A percentile compares a stretch with the other conserved stretches of the same genome.
These are phyloP conservation scores for Ceraclea dissimilis DNA, from an alignment of 2,888 invertebrate species.

Conservation along the genomic window DNA sequence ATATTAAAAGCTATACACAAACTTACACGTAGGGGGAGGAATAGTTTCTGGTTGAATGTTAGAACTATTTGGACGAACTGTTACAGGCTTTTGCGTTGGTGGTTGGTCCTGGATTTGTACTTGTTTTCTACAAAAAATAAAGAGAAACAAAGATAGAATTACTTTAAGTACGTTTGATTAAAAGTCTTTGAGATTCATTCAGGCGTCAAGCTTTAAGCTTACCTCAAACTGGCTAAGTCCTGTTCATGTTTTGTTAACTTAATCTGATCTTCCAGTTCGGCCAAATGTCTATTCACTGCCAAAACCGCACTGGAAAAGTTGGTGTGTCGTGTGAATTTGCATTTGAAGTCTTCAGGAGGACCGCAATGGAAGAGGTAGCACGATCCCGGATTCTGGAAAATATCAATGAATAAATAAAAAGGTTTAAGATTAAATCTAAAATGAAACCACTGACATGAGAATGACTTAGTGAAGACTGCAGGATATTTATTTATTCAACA, in stretches of 20 bases:
- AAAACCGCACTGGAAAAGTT: slow-evolving; percentile 85
- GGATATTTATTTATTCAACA: slow-evolving; percentile 6
- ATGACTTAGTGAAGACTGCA: too few species aligned
- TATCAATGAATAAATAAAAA: too few species aligned
- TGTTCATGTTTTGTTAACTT: slow-evolving; percentile 66
- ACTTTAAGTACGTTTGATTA: too few species aligned
- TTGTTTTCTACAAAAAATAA: slow-evolving; percentile 18
- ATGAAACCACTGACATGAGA: too few species aligned
- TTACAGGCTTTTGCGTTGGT: slow-evolving; percentile 11
- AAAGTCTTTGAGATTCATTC: too few species aligned
- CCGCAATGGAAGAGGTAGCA: slow-evolving; percentile 91
- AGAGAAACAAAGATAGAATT: too few species aligned
- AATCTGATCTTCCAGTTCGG: slow-evolving; percentile 64
- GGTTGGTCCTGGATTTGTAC: slow-evolving; percentile 17
- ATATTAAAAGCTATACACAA: not conserved
- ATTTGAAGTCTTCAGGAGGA: slow-evolving; percentile 81
- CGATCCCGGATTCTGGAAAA: slow-evolving; percentile 67
- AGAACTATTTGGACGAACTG: slow-evolving; percentile 10
- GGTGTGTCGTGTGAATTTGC: slow-evolving; percentile 82
- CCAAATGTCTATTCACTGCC: slow-evolving; percentile 55
- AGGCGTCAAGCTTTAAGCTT: too few species aligned
- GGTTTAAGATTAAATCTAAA: too few species aligned
- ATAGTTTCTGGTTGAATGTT: slow-evolving; percentile 9
- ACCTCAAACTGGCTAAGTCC: slow-evolving; percentile 64
- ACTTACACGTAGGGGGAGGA: slow-evolving; percentile 13